Base-by-base conservation (phyloP, 2,113 vertebrate genomes). In the Nannobrachium achirus region DNA sequence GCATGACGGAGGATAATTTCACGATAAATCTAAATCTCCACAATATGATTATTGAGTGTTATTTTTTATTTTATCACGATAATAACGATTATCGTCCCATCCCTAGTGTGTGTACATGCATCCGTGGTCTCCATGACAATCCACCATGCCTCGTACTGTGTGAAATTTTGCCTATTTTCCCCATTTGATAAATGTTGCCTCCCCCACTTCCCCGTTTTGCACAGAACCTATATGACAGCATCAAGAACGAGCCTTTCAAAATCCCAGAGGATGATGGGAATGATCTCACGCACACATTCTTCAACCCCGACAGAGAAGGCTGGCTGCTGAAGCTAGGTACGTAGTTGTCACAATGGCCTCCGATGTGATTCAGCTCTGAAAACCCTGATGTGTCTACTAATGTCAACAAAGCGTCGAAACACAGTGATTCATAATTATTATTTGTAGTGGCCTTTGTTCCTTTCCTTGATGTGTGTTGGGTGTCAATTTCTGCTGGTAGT, bases 261-360 rank as follows among this genome's bases (percentile, higher is more conserved):
- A 99, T 99, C 88, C 98, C 98, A 1, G 98, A 99, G 88, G 98
- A 99, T 14, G 98, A 99, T 5, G 96, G 98, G 39, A 99, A 99
- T 1, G 98, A 99, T 84, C 89, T 99, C 80, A 99, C 98, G 0
- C 98, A 99, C 81, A 99, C 98, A 0, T 99, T 99, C 94, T 99
- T 99, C 91, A 99, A 99, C 85, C 98, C 98, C 0, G 97, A 99
- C 86, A 93, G 98, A 79, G 98, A 99, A 88, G 98, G 98, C 78
- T 99, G 98, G 98, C 95, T 99, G 55, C 79, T 99, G 66, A 99
- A 99, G 91, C 92, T 99, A 79, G 97, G 98, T 96, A 88, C 10
- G 16, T 15, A 8, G 7, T 63, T 5, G 15, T 7, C 4, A 39
- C 15, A 18, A 25, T 25, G 15, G 51, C 18, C 18, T 16, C 51